Base-by-base conservation (phyloP, 2,797 vertebrate genomes). In the Malacoraja senta region DNA sequence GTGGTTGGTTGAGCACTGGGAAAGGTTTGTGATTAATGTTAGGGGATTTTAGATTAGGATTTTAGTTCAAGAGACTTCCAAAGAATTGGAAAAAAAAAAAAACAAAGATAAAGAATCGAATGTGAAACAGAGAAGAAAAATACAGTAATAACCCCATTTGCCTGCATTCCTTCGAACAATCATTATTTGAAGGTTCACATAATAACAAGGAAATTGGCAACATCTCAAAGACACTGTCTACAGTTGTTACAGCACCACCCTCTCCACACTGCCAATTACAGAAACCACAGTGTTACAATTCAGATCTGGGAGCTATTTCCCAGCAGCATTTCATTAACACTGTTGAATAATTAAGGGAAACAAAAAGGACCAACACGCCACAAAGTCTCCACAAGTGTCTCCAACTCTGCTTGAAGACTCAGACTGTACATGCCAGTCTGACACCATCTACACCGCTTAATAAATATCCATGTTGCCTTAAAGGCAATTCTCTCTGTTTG, bases 201-300 rank as follows among this genome's bases (percentile, higher is more conserved):
- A 91, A 91, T 71, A 76, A 53, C 21, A 53, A 53, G 71, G 12
- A 76, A 76, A 72, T 26, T 92, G 90, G 90, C 90, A 92, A 92
- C 90, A 74, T 58, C 90, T 76, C 72, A 92, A 92, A 92, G 71
- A 76, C 68, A 74, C 71, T 53, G 88, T 92, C 90, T 92, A 38
- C 90, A 92, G 90, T 92, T 72, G 38, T 92, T 74, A 8, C 38
- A 53, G 44, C 90, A 58, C 71, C 90, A n/a, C 90, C 90, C 68
- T 29, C 24, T 9, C 90, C 2, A 38, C 44, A 76, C 21, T 44
- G 65, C 13, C 72, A 44, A 74, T 92, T 92, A 92, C 71, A 92
- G 90, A 76, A 92, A 92, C 90, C 90, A 9, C 90, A 53, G 26
- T 76, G 15, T 44, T 92, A 92, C 90, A 44, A 29, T 44, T 91